Base-by-base conservation (phyloP, 2,888 invertebrate genomes). In the Metallyticus violacea region DNA sequence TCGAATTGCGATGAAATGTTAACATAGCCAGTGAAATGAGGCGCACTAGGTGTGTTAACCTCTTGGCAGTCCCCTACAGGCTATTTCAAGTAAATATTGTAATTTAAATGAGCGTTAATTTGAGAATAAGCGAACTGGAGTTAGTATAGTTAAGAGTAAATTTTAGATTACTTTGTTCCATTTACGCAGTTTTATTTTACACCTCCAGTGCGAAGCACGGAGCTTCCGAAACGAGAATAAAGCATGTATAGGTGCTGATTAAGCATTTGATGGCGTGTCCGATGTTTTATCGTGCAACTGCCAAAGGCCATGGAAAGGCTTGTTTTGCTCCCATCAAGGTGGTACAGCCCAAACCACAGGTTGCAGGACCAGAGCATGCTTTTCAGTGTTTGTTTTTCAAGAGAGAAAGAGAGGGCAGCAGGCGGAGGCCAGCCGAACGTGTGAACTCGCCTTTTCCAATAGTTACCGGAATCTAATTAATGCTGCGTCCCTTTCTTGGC, bases 261-360 rank as follows among this genome's bases (percentile, higher is more conserved):
- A 62, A 62, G 22, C 40, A 62, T 62, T 4, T 62, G 40, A n/a
- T n/a, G n/a, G n/a, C n/a, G n/a, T n/a, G n/a, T n/a, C n/a, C n/a
- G n/a, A 62, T 62, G 40, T 9, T 22, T 9, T 62, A 22, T 62
- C 15, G 40, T 15, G 2, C 40, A 62, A 62, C 2, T 62, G 40
- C 40, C 40, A 22, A 62, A 22, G 40, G 40, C 40, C 40, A 62
- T 62, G 15, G 40, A 62, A 62, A 62, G 9, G 25, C 77, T 77
- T 83, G 83, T 83, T 83, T 83, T 83, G 83, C 77, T 83, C 83
- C 40, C 25, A 77, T 62, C 77, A 22, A 77, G 76, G 83, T 77
- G 83, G 77, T 83, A 83, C 28, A 83, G 77, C 83, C 77, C 26
- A 83, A 83, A 83, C 83, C 83, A 83, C 40, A 62, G 40, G 40